A percentile compares a stretch with the other conserved stretches of the same genome.
These are phyloP conservation scores for Erebia ligea DNA, from an alignment of 2,888 invertebrate genomes.

Conservation along the genomic window DNA sequence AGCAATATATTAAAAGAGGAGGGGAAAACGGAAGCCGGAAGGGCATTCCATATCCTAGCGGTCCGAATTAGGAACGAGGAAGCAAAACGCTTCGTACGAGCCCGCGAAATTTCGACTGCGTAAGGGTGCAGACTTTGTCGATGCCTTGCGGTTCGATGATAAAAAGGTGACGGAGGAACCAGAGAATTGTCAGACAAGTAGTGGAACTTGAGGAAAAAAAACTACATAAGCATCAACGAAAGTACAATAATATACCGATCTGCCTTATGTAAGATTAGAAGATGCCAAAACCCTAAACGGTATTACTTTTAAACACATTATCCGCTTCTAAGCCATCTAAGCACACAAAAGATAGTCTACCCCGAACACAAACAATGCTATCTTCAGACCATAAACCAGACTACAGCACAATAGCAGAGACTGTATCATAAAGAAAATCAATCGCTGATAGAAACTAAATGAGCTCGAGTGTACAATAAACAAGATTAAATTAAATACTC, in stretches of 20 bases:
- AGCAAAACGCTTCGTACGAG: too few species aligned
- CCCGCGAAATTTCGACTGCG: too few species aligned
- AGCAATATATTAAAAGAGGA: too few species aligned
- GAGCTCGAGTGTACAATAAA: constrained; percentile 10
- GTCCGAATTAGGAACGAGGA: too few species aligned
- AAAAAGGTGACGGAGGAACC: too few species aligned
- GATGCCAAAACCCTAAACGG: neutral
- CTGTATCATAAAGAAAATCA: constrained; percentile 48
- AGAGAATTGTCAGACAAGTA: too few species aligned
- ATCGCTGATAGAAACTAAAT: constrained; percentile 30
- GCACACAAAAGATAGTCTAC: constrained; percentile 19
- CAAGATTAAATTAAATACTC: constrained; percentile 7
- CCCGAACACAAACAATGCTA: constrained; percentile 26
- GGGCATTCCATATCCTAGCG: too few species aligned
- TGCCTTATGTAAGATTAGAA: neutral
- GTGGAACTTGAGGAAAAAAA: too few species aligned
- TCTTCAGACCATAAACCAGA: constrained; percentile 25
- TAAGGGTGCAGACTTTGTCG: too few species aligned
- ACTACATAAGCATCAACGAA: too few species aligned
- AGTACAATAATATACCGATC: neutral
- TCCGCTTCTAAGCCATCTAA: constrained; percentile 11
- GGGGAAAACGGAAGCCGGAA: too few species aligned
- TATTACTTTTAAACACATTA: neutral
- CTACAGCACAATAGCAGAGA: constrained; percentile 42
- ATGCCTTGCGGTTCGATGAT: too few species aligned